A percentile compares a stretch with the other conserved stretches of the same genome.
These are phyloP conservation scores for Calyptommatus sinebrachiatus DNA, from an alignment of 2,113 vertebrate genomes.

Conservation along the genomic window DNA sequence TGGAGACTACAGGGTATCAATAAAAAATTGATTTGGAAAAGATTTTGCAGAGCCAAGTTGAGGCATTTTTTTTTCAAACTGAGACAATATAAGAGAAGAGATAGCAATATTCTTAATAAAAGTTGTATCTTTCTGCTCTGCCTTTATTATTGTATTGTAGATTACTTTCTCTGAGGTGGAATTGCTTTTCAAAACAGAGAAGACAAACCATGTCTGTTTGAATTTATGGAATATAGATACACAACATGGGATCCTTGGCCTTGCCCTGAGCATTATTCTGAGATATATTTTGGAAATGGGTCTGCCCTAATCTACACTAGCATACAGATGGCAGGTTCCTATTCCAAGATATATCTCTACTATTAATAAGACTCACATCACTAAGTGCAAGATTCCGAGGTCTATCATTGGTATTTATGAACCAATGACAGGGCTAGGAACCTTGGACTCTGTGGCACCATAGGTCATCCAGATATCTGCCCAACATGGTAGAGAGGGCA, in stretches of 20 bases:
- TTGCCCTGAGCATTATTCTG: too few relatives aligned
- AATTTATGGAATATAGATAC: neutral
- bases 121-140: neutral
- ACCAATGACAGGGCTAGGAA: too few relatives aligned
- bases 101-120: neutral
- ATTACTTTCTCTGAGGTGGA: neutral
- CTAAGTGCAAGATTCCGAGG: too few relatives aligned
- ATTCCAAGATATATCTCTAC: too few relatives aligned
- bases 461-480: too few relatives aligned
- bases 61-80: neutral
- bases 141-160: neutral
- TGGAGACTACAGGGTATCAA: neutral
- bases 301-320: too few relatives aligned
- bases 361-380: too few relatives aligned
- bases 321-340: too few relatives aligned
- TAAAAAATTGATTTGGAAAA: neutral
- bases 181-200: neutral
- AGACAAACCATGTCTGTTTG: neutral
- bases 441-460: too few relatives aligned
- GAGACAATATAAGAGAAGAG: neutral
- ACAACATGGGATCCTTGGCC: neutral
- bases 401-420: too few relatives aligned
- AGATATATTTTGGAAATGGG: too few relatives aligned
- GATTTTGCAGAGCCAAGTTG: neutral
- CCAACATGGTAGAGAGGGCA: too few relatives aligned